Percentiles rank a stretch among this genome's conserved stretches.
Evolutionary conservation across 2,888 invertebrate genomes (phyloP).

Genomic region (Nasonia oneida): DNA sequence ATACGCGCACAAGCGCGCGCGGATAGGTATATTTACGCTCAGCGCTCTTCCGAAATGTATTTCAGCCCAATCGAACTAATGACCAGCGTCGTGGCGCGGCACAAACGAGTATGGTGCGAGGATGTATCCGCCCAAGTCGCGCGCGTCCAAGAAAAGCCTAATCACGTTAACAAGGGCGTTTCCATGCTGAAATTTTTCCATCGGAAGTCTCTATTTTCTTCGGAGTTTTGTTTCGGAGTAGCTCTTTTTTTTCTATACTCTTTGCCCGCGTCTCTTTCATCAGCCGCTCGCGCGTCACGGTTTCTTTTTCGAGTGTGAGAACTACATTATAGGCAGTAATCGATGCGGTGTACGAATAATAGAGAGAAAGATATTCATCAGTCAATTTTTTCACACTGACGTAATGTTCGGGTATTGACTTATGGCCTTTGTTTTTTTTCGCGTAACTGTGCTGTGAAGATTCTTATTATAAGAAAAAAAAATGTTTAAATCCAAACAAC

Average conservation of each 20-base stretch:
- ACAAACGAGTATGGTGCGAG: not conserved
- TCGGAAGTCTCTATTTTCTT: constrained; percentile 23
- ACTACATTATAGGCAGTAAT: not conserved
- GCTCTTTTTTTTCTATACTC: not conserved
- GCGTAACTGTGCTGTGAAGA: not conserved
- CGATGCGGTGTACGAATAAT: not conserved
- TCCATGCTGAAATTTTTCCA: constrained; percentile 56
- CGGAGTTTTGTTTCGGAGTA: not conserved
- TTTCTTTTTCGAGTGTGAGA: constrained; percentile 30
- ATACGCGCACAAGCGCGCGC: constrained; percentile 55
- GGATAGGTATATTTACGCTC: constrained; percentile 72
- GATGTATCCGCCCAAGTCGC: constrained; percentile 35
- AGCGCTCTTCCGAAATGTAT: constrained; percentile 55
- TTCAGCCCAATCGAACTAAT: constrained; percentile 59
- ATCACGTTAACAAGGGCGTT: constrained; percentile 64
- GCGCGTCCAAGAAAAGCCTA: constrained; percentile 54
- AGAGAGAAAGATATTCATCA: constrained; percentile 7
- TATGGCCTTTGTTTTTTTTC: not conserved
- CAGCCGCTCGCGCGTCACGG: not conserved
- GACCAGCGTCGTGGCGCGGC: constrained; percentile 37
- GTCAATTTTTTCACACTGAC: not conserved
- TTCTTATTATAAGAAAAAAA: not conserved
- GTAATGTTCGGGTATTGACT: not conserved
- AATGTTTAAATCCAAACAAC: not conserved
- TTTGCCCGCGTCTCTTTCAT: not conserved